A percentile compares a stretch with the other conserved stretches of the same genome.
Evolutionary conservation across 2,888 invertebrate species (phyloP).

Genomic region (Callosobruchus maculatus): DNA sequence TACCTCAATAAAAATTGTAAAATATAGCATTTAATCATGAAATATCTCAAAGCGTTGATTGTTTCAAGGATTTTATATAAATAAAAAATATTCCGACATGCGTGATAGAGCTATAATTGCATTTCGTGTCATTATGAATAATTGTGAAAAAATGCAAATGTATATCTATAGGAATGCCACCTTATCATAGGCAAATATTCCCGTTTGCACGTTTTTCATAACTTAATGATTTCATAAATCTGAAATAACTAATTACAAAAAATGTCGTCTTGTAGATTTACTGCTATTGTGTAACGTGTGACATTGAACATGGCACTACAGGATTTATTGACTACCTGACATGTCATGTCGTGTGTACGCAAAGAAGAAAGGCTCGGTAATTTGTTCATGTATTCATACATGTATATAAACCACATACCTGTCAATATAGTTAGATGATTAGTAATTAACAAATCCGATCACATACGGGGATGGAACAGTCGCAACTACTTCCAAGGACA

Average conservation of each 20-base stretch:
- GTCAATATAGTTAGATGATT: no score
- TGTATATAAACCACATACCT: no score
- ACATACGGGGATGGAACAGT: no score
- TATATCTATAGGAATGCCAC: not conserved
- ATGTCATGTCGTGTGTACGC: not conserved
- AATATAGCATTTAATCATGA: not conserved
- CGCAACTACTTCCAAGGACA: no score
- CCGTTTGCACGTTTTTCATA: not conserved
- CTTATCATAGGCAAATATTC: not conserved
- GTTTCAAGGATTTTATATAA: not conserved
- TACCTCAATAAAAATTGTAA: not conserved
- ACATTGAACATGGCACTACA: not conserved
- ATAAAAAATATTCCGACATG: not conserved
- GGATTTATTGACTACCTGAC: not conserved
- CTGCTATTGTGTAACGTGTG: not conserved
- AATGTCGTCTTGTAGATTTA: not conserved
- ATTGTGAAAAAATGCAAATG: not conserved
- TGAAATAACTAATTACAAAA: not conserved
- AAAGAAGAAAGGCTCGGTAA: not conserved
- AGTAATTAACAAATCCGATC: no score
- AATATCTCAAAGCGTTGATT: not conserved
- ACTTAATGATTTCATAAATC: not conserved
- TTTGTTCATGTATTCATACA: no score
- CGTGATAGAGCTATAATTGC: not conserved
- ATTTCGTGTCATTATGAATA: not conserved